Percentiles rank a stretch among this genome's conserved stretches.
phyloP scores from a whole-genome alignment of 2,888 invertebrate genomes.

The Nephrotoma flavescens region DNA sequence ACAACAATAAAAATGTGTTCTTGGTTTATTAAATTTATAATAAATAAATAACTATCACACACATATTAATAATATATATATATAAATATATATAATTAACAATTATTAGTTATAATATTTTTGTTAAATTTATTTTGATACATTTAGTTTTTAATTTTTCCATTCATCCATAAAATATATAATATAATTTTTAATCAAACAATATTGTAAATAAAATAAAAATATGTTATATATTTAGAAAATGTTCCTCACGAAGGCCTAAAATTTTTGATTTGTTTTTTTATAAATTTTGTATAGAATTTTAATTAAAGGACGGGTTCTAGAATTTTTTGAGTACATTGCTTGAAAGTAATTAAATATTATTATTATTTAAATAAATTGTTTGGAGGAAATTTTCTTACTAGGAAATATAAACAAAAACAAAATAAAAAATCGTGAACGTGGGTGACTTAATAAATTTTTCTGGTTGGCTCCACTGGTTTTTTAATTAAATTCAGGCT shows the following conservation, averaged over 20 bases:
- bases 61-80: slow-evolving; percentile 4
- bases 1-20: slow-evolving; percentile 9
- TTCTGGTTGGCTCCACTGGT: neutral
- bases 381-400: neutral
- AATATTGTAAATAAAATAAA: neutral
- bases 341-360: neutral
- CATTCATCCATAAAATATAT: neutral
- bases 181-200: neutral
- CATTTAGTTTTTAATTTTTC: neutral
- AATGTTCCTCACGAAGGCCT: neutral
- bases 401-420: neutral
- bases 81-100: slow-evolving; percentile 7
- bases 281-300: neutral
- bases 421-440: neutral
- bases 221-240: neutral
- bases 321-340: neutral
- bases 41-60: slow-evolving; percentile 5
- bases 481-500: neutral
- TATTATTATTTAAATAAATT: neutral
- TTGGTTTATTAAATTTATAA: slow-evolving; percentile 1
- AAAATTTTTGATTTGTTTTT: neutral
- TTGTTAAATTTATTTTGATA: neutral
- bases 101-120: neutral
- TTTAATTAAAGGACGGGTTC: neutral
- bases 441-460: neutral